Conservation (phyloP, 2,797 vertebrate species). For the Protosalanx chinensis region DNA sequence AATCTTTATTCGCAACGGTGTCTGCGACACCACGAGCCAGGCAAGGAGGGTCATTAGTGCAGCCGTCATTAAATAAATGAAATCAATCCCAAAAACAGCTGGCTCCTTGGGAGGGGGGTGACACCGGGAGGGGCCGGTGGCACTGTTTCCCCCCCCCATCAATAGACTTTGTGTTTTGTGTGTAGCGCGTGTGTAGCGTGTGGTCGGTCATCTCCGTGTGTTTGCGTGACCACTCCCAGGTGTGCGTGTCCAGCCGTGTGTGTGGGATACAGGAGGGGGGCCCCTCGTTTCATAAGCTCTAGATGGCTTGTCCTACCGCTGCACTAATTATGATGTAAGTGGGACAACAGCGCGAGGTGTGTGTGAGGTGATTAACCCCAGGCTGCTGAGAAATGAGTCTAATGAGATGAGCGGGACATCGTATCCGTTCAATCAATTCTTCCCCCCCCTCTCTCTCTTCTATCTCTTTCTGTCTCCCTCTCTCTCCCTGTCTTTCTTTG, state of each 20-base stretch:
- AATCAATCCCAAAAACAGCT: constrained; percentile 85
- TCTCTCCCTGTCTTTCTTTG: background rate
- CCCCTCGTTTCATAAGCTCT: constrained; percentile 71
- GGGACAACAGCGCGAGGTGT: constrained; percentile 83
- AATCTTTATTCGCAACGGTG: constrained; percentile 64
- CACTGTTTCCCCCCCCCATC: constrained; percentile 51
- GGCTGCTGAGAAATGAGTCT: constrained; percentile 85
- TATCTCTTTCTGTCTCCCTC: constrained; percentile 16
- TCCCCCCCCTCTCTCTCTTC: constrained; percentile 36
- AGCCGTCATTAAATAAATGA: constrained; percentile 83
- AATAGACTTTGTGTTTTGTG: constrained; percentile 19
- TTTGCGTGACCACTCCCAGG: constrained; percentile 23
- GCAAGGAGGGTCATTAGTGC: constrained; percentile 76
- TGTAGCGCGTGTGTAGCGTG: background rate
- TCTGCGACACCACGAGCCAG: constrained; percentile 73
- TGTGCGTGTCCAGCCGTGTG: background rate
- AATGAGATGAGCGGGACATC: constrained; percentile 83
- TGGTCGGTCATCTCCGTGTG: constrained; percentile 5
- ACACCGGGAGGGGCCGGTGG: constrained; percentile 43
- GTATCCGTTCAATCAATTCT: constrained; percentile 86
- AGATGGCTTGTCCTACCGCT: constrained; percentile 71
- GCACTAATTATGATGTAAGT: constrained; percentile 92
- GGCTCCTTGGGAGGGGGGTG: constrained; percentile 66
- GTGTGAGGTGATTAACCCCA: constrained; percentile 89
- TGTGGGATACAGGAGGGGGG: constrained; percentile 46